Evolutionary conservation across 1,140 invertebrate species (phyloP).

Genomic region (Megathymus violae): DNA sequence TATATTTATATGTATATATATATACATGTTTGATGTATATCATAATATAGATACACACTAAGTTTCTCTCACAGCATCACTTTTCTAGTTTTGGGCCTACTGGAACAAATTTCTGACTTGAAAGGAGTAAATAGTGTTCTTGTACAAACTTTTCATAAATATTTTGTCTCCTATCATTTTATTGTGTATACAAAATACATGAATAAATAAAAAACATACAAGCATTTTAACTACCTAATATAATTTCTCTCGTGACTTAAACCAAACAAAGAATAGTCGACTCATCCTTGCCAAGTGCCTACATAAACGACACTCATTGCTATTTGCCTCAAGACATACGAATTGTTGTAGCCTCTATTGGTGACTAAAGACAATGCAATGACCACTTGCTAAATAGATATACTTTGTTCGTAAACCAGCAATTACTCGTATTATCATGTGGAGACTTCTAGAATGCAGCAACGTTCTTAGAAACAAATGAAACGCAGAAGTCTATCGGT

Average conservation of each 20-base stretch:
- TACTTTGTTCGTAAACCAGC: not conserved
- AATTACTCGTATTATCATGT: not conserved
- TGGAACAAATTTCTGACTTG: too few relatives aligned
- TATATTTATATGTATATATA: too few relatives aligned
- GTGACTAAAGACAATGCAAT: constrained; percentile 25
- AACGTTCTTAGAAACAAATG: not conserved
- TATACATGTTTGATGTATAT: too few relatives aligned
- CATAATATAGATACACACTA: too few relatives aligned
- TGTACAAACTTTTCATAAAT: too few relatives aligned
- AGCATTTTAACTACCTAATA: not conserved
- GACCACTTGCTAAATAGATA: not conserved
- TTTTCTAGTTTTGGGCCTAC: too few relatives aligned
- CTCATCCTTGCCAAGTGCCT: constrained; percentile 65
- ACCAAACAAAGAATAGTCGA: constrained; percentile 57
- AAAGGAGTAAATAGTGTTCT: too few relatives aligned
- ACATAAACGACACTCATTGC: constrained; percentile 64
- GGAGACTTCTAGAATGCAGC: not conserved
- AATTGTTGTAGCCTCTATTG: constrained; percentile 50
- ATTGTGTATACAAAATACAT: too few relatives aligned
- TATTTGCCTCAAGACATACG: constrained; percentile 55
- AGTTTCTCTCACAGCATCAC: too few relatives aligned
- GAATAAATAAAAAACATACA: too few relatives aligned
- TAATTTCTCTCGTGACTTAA: constrained; percentile 50
- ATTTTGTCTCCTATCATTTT: too few relatives aligned
- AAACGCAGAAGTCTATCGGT: constrained; percentile 9